Evolutionary conservation across 2,113 vertebrate species (phyloP), one percentile per base, ranked within the genome.

Genomic region (Echinops telfairi): DNA sequence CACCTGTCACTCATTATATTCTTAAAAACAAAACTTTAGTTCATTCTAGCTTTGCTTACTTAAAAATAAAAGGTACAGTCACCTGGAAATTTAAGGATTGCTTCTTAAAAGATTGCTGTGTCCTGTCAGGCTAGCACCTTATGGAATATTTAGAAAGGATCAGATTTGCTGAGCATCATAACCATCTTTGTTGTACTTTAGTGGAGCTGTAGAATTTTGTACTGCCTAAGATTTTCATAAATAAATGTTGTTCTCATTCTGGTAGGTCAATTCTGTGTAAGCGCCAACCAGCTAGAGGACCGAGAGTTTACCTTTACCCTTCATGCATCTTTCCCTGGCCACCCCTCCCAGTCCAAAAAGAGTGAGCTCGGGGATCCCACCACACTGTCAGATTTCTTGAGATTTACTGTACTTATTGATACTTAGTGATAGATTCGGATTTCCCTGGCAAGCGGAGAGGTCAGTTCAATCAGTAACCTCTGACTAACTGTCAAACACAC

Each of bases 181-280:
- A 27, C 36, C 27, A 73, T 53, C 91, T 92, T 53, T 29, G 2
- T 76, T 89, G 60, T 10, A 86, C 40, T 5, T 43, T 27, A 9
- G 3, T 78, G 64, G 66, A 77, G 25, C 57, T 90, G 86, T 25
- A 62, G 7, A 43, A 43, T 90, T 95, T 85, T 93, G 19, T 88
- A 66, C 16, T 85, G 47, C n/a, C 70, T 43, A 88, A 80, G 71
- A 78, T 80, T 90, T 92, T 94, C 71, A 93, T 90, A 79, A 96
- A 77, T 96, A 93, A 96, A 89, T 11, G 22, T 87, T 60, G 75
- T 89, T 81, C 79, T 91, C 33, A 57, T 2, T 19, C n/a, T 76
- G 43, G 14, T 89, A 80, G 38, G 53, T 76, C 53, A 2, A 57
- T 94, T 95, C 73, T 93, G 89, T 91, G 57, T 83, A 82, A 94